Conservation (phyloP, 2,888 invertebrate species). For the Didymodactylos carnosus region DNA sequence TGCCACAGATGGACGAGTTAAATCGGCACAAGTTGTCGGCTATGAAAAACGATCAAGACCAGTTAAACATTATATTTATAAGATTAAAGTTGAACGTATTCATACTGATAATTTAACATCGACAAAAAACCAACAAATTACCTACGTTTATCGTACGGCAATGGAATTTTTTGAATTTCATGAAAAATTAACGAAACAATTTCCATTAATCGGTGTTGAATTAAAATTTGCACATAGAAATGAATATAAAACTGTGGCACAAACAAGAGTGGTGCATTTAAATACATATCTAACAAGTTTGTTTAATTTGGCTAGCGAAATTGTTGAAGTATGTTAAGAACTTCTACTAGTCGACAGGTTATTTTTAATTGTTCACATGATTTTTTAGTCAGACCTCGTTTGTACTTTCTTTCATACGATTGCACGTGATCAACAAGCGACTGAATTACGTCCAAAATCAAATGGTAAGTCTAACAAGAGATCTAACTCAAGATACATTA, state of each 20-base stretch:
- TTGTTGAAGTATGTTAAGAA: constrained; percentile 48
- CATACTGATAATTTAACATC: background rate
- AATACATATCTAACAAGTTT: constrained; percentile 66
- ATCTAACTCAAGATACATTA: no score
- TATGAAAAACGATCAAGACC: constrained; percentile 87
- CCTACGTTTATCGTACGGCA: constrained; percentile 74
- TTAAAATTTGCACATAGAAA: constrained; percentile 53
- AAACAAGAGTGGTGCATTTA: constrained; percentile 68
- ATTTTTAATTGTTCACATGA: background rate
- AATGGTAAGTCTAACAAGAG: no score
- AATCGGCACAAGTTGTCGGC: constrained; percentile 60
- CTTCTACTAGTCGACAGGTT: background rate
- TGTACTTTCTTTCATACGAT: constrained; percentile 97
- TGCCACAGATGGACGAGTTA: constrained; percentile 62
- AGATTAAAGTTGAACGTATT: constrained; percentile 48
- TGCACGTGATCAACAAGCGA: constrained; percentile 69
- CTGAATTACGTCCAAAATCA: constrained; percentile 17
- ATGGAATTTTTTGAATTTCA: constrained; percentile 90
- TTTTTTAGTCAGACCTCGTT: constrained; percentile 54
- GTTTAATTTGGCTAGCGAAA: constrained; percentile 69
- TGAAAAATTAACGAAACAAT: constrained; percentile 71
- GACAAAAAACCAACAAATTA: constrained; percentile 64
- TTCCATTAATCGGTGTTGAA: constrained; percentile 69
- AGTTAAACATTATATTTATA: constrained; percentile 19
- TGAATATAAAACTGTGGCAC: constrained; percentile 80